Evolutionary conservation across 2,113 vertebrate genomes (phyloP), one percentile per base, ranked within the genome.

Genomic region (Pluvianellus socialis): DNA sequence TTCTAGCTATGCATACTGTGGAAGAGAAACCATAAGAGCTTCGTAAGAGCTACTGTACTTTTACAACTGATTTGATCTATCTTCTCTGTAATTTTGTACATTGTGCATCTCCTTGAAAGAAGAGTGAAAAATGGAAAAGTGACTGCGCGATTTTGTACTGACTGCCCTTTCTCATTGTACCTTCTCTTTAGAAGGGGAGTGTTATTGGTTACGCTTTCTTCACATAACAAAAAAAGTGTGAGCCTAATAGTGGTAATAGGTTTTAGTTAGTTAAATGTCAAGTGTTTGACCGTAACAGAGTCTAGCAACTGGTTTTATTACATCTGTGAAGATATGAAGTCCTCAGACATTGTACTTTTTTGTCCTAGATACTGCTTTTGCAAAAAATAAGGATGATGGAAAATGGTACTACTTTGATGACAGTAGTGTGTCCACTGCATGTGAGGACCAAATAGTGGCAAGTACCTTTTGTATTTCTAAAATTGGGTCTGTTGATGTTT

Each of bases 391-490:
- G 97, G 99, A 99, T 68, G 99, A 99, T 76, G 98, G 97, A 50
- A 99, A 99, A 97, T 99, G 99, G 99, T 99, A 99, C 98, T 99
- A 99, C 98, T 99, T 99, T 93, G 99, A 99, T 86, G 99, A 99
- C 98, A 99, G 99, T 98, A 99, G 99, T 45, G 99, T 99, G 87
- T 99, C 99, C 66, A 97, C 99, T 92, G 99, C 98, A 77, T 99
- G 97, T 66, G 99, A 99, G 96, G 99, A 99, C 96, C 99, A 99
- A 95, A 99, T 99, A 97, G 99, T 99, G 99, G 99, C 98, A 98
- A 99, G 99, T 98, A 83, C 92, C 62, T 92, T 63, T 90, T 90
- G 58, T 79, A 33, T 93, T 97, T 88, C 73, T 95, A 50, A 19
- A 95, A 92, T 9, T 55, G 45, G 21, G 33, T 27, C 47, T 56